Percentiles rank a stretch among this genome's conserved stretches.
These are phyloP conservation scores for Acanthornis magna DNA, from an alignment of 2,797 vertebrate species.

Conservation along the genomic window DNA sequence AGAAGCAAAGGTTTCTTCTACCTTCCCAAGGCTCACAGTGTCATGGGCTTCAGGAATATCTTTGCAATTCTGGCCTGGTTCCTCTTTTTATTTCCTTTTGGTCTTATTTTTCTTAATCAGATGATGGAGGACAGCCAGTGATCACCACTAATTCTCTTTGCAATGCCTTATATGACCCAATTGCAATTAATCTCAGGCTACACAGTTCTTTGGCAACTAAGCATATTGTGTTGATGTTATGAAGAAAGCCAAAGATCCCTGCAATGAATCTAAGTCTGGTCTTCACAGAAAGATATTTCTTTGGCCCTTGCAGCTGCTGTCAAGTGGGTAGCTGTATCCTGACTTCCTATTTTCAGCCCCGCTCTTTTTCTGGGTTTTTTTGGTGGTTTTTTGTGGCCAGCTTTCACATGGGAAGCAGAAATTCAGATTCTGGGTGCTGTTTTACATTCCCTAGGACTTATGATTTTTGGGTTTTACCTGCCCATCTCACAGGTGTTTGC, in stretches of 20 bases:
- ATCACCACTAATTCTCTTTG: background rate
- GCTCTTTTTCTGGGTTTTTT: too few species aligned
- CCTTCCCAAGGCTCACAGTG: background rate
- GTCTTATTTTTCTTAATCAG: background rate
- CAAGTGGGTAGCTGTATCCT: background rate
- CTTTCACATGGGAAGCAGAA: background rate
- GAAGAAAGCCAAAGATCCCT: rapidly evolving
- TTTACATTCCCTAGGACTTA: background rate
- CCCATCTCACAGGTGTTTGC: too few species aligned
- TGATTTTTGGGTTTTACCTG: background rate
- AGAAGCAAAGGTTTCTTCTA: background rate
- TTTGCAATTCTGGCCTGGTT: background rate
- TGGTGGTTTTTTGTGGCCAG: too few species aligned
- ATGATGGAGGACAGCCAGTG: background rate
- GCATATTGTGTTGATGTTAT: background rate
- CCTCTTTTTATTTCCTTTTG: background rate
- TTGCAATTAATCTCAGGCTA: background rate
- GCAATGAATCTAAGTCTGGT: background rate
- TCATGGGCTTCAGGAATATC: background rate
- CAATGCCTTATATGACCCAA: background rate
- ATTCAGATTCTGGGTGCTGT: background rate
- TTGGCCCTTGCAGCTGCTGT: background rate
- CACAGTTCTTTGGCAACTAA: background rate
- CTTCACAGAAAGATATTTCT: background rate
- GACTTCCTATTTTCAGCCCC: background rate